Evolutionary conservation across 2,888 invertebrate genomes (phyloP).

Genomic region (Campoletis raptor): DNA sequence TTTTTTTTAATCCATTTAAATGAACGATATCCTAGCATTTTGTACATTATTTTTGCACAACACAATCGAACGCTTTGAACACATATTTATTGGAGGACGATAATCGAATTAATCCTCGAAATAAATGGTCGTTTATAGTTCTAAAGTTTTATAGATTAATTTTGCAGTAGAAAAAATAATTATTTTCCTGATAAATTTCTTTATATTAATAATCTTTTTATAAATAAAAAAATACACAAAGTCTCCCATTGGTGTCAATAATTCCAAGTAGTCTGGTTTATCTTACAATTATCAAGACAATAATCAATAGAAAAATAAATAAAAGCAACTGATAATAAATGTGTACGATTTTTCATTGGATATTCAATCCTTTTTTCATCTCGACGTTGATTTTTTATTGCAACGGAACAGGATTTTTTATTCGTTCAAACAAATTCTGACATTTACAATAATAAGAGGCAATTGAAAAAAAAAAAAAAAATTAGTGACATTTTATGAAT

Average conservation of each 20-base stretch:
- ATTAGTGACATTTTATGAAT: not conserved
- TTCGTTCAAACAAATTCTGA: not conserved
- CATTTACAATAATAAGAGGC: not conserved
- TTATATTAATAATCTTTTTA: not conserved
- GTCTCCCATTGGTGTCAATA: constrained; percentile 1
- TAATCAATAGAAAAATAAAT: not conserved
- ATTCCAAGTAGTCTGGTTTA: not conserved
- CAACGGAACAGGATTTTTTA: not conserved
- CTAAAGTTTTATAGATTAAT: not conserved
- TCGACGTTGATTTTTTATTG: not conserved
- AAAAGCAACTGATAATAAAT: not conserved
- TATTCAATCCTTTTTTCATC: not conserved
- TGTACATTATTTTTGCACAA: not conserved
- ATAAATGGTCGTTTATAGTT: not conserved
- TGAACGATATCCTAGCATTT: not conserved
- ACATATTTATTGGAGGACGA: not conserved
- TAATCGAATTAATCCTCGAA: not conserved
- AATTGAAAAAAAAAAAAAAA: not conserved
- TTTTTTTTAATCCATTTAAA: not conserved
- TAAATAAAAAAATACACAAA: not conserved
- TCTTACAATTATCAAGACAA: not conserved
- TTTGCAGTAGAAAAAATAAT: not conserved
- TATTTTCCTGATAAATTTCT: not conserved
- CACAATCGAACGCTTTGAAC: not conserved
- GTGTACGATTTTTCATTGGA: not conserved